Evolutionary conservation across 2,888 invertebrate species (phyloP).

Genomic region (Drosophila histrio): DNA sequence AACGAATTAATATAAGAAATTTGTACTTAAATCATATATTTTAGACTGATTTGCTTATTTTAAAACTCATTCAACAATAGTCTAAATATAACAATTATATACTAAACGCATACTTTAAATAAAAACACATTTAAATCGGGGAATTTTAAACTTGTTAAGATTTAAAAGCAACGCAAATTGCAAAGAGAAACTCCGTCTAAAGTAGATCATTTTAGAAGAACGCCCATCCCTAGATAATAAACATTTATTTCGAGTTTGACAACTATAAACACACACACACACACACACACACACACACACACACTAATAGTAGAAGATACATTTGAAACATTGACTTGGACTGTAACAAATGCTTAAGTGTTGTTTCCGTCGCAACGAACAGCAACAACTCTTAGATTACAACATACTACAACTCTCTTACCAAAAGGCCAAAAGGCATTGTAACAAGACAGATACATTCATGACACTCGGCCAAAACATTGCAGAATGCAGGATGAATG

Average conservation of each 20-base stretch:
- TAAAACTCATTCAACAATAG: no score
- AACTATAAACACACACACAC: no score
- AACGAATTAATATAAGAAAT: no score
- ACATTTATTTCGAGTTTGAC: background rate
- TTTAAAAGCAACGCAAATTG: no score
- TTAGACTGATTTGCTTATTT: no score
- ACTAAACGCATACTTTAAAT: no score
- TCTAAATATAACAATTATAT: no score
- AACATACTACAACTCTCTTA: background rate
- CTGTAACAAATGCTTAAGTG: background rate
- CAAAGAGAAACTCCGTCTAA: background rate
- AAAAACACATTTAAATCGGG: no score
- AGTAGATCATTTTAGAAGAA: background rate
- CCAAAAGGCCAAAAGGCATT: background rate
- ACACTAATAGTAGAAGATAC: no score
- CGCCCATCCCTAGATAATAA: background rate
- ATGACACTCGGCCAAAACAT: background rate
- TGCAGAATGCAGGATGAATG: constrained; percentile 11
- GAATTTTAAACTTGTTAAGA: no score
- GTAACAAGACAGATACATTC: constrained; percentile 6
- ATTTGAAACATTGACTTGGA: background rate
- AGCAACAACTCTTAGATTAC: background rate
- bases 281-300: no score
- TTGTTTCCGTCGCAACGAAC: background rate
- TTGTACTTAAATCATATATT: no score